Base-by-base conservation (phyloP, 2,113 vertebrate species). In the Nesoenas mayeri region DNA sequence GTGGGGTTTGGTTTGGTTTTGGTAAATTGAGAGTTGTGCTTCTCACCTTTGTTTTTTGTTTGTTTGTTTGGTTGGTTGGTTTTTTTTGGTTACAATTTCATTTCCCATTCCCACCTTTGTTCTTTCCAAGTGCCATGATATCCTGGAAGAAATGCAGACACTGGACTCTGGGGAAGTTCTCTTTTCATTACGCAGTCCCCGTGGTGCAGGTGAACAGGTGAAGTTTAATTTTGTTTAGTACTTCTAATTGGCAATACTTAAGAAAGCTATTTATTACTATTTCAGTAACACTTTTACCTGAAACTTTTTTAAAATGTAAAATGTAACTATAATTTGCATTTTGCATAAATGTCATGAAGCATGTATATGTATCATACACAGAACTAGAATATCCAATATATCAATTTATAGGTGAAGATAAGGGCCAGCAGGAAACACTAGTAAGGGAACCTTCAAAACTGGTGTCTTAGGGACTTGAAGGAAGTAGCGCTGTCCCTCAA, bases 111-210 rank as follows among this genome's bases (percentile, higher is more conserved):
- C 15, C 1, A 12, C 9, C 8, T 65, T 42, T 75, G 12, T 15
- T 40, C 28, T 64, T 74, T 47, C 19, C 10, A 34, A 42, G 16
- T 40, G n/a, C 28, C 12, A 4, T 0, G 0, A 4, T 0, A 0
- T 26, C 5, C 51, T 91, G 47, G 9, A 81, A 54, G 44, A 15
- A 6, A 12, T n/a, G n/a, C 24, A 72, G 42, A 48, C 2, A 0
- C 3, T 44, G 42, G 67, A 11, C 42, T 36, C 12, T 32, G 53
- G 19, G 53, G 12, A 88, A 48, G 15, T 66, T 3, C 11, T 82
- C 25, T 22, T 14, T 71, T 81, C 0, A 0, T 58, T 9, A 40
- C 15, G 8, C 12, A 10, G n/a, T 54, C 42, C 29, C 18, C 26
- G 5, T 9, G 15, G 10, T 22, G 9, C 29, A n/a, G n/a, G n/a